Evolutionary conservation across 2,797 vertebrate species (phyloP).

Genomic region (Lemur catta): DNA sequence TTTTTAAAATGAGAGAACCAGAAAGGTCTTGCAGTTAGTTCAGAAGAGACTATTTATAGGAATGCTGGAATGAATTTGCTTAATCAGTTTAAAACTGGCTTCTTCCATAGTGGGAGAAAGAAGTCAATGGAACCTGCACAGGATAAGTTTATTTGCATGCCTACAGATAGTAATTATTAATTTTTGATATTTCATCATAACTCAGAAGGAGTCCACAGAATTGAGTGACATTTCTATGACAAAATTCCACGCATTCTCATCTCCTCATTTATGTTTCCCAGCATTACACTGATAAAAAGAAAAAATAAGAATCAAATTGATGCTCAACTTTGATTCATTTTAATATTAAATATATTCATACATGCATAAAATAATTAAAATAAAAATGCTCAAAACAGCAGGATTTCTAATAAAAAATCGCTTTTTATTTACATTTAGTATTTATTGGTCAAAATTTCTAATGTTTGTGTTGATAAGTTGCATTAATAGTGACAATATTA

Average conservation of each 20-base stretch:
- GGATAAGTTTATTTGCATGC: background rate
- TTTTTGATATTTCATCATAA: background rate
- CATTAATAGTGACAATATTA: background rate
- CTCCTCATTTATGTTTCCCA: constrained; percentile 1
- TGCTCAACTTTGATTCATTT: background rate
- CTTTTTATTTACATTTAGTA: background rate
- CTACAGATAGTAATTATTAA: background rate
- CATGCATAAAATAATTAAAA: background rate
- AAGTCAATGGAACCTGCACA: background rate
- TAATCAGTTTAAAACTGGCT: background rate
- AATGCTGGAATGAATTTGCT: background rate
- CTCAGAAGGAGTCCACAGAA: background rate
- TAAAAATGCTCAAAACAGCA: background rate
- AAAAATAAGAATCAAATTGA: background rate
- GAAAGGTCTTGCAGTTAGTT: background rate
- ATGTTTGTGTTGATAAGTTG: background rate
- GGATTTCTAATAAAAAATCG: background rate
- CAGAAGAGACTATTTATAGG: background rate
- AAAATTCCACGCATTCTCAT: background rate
- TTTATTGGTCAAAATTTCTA: background rate
- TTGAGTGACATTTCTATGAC: background rate
- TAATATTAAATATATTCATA: background rate
- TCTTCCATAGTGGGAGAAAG: background rate
- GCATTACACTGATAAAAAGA: background rate
- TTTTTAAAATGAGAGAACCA: background rate